Evolutionary conservation across 1,140 invertebrate species (phyloP), one percentile per base, ranked within the genome.

Genomic region (Lutraria rhynchaena): DNA sequence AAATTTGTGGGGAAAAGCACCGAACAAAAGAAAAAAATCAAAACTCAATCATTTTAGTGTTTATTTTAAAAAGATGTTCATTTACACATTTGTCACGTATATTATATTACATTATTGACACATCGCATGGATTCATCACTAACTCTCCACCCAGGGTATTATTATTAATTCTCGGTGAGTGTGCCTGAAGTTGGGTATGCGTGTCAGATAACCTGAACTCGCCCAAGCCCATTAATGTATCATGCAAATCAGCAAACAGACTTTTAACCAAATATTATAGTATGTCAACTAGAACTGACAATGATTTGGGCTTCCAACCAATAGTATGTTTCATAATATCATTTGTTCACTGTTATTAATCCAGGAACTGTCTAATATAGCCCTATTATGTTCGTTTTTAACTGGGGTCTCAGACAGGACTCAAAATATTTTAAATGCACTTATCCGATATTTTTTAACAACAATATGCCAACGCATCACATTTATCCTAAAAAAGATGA

Each of bases 371-470:
- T 80, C 69, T 19, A 83, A 24, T 31, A n/a, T 35, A 15, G 65
- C 19, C 51, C 49, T 19, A 24, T 73, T 24, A 76, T 58, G 27
- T 76, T 76, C 11, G 2, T 29, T 51, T 76, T 51, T 3, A 61
- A 29, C 0, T 41, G 1, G n/a, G 37, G 73, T n/a, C 27, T 49
- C 15, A 76, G 37, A 31, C 73, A 3, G 13, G 61, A 41, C 22
- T 44, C 11, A n/a, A 76, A 76, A 57, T 83, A 80, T 75, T 74
- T 74, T n/a, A n/a, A 24, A 49, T 22, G 60, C 80, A 83, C 24
- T 80, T 80, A 5, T 60, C 49, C n/a, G 82, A 78, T 46, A 63
- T 27, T 31, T 71, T 27, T 24, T 22, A 31, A n/a, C 46, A 60
- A n/a, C 33, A 9, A 9, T 51, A 3, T 55, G 60, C 82, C 4